These are phyloP conservation scores for Indicator indicator DNA, from an alignment of 2,113 vertebrate genomes.

Conservation along the genomic window DNA sequence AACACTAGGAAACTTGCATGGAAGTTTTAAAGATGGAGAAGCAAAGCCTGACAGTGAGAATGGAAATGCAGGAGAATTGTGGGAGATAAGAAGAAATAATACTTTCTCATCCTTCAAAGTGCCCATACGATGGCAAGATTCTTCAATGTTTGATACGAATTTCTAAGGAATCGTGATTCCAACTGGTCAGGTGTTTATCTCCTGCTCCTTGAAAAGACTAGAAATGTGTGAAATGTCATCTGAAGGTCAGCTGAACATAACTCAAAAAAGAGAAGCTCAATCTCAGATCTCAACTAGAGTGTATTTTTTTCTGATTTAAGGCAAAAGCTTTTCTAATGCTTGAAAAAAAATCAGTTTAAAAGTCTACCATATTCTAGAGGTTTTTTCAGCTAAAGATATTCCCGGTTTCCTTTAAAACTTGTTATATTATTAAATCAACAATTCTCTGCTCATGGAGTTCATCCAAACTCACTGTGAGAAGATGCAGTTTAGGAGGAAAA, in stretches of 20 bases:
- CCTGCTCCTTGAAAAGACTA: not conserved
- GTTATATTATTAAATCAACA: not conserved
- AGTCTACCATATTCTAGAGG: not conserved
- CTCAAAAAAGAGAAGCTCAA: not conserved
- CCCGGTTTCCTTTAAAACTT: not conserved
- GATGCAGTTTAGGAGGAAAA: not conserved
- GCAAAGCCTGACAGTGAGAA: not conserved
- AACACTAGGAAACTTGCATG: not conserved
- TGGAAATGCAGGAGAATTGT: not conserved
- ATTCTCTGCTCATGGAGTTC: not conserved
- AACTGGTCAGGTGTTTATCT: not conserved
- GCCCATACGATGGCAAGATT: not conserved
- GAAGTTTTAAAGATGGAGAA: not conserved
- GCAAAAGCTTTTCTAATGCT: not conserved
- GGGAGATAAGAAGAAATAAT: not conserved
- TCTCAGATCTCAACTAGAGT: not conserved
- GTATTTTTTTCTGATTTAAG: not conserved
- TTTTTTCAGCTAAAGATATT: not conserved
- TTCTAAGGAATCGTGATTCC: not conserved
- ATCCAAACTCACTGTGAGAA: not conserved
- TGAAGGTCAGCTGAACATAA: not conserved
- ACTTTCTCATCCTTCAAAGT: not conserved
- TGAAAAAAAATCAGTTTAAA: not conserved
- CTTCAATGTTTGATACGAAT: not conserved
- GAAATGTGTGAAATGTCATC: not conserved